Evolutionary conservation across 1,140 invertebrate species (phyloP).

Genomic region (Meloidogyne floridensis): DNA sequence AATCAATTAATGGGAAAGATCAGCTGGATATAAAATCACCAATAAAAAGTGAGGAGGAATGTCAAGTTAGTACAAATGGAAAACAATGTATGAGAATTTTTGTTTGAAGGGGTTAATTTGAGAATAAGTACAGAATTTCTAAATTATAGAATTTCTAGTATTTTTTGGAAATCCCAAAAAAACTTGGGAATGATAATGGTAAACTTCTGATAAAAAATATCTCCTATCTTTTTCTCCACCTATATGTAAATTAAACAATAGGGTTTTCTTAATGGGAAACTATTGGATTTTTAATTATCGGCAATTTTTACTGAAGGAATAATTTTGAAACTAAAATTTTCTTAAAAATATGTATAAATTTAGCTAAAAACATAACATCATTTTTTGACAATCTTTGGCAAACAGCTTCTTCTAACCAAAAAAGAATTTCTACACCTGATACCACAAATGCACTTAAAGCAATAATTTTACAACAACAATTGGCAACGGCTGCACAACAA

Average conservation of each 20-base stretch:
- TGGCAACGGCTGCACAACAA: slow-evolving; percentile 7
- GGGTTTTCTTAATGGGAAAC: too few species aligned
- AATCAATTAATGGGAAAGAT: neutral
- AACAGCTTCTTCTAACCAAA: neutral
- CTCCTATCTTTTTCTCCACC: too few species aligned
- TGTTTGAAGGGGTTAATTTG: neutral
- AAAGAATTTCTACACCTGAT: neutral
- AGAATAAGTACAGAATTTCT: too few species aligned
- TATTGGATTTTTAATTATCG: too few species aligned
- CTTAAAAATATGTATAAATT: neutral
- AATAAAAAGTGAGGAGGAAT: neutral
- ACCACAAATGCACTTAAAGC: slow-evolving; percentile 14
- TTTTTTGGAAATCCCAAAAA: too few species aligned
- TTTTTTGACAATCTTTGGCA: slow-evolving; percentile 18
- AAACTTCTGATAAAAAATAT: too few species aligned
- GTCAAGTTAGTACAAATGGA: neutral
- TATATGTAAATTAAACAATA: too few species aligned
- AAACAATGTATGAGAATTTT: neutral
- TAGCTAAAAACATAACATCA: neutral
- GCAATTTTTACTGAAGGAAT: neutral
- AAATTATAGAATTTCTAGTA: too few species aligned
- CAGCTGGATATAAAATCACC: neutral
- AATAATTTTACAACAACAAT: slow-evolving; percentile 18
- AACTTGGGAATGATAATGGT: too few species aligned
- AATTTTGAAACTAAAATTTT: neutral